phyloP scores from a whole-genome alignment of 2,888 invertebrate species.

The Leptinotarsa juncta region DNA sequence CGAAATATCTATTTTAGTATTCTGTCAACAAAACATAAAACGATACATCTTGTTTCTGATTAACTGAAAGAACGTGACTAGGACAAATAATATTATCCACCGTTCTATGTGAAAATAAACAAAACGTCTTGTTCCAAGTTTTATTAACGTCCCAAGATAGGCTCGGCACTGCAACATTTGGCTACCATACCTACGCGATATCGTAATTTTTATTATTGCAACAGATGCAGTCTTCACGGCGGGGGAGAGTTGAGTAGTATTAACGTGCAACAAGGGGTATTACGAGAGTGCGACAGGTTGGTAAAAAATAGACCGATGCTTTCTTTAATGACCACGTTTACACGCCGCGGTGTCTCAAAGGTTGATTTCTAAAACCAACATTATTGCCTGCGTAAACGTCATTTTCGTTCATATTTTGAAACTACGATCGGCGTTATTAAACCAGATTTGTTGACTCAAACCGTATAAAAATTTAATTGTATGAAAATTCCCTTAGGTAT shows the following conservation, averaged over 20 bases:
- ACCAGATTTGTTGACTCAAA: no score
- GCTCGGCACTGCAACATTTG: conserved; percentile 35
- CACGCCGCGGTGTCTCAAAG: no score
- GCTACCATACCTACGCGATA: conserved; percentile 33
- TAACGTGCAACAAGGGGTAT: background rate
- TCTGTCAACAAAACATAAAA: conserved; percentile 27
- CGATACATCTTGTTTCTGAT: conserved; percentile 40
- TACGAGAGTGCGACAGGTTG: background rate
- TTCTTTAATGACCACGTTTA: no score
- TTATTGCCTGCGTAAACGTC: no score
- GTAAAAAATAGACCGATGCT: background rate
- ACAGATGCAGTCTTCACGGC: conserved; percentile 31
- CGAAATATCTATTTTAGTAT: conserved; percentile 17
- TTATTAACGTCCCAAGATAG: conserved; percentile 27
- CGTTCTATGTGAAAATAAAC: conserved; percentile 24
- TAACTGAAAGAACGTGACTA: conserved; percentile 46
- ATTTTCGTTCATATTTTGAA: no score
- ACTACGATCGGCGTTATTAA: no score
- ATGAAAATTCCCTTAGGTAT: no score
- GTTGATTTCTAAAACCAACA: no score
- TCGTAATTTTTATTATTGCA: conserved; percentile 32
- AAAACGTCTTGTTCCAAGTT: conserved; percentile 29
- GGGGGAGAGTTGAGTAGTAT: conserved; percentile 25
- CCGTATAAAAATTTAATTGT: no score
- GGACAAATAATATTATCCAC: conserved; percentile 37